phyloP scores from a whole-genome alignment of 2,888 invertebrate genomes.

The Iselma pallidipennis region DNA sequence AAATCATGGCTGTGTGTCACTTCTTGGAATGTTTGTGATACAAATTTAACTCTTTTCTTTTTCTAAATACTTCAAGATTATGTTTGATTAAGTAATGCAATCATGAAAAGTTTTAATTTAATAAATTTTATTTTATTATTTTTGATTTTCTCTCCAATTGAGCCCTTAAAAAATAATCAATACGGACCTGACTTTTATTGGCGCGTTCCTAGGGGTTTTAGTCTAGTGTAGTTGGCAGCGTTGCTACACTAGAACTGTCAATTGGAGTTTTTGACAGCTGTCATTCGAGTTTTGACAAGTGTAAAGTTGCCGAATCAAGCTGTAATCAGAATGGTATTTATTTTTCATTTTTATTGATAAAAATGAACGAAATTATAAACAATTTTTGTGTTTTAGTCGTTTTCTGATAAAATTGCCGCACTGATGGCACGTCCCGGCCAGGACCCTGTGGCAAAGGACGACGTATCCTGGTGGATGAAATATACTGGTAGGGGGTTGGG shows the following conservation, averaged over 20 bases:
- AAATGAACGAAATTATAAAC: background rate
- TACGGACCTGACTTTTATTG: background rate
- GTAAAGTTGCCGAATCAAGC: background rate
- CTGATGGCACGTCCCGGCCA: constrained; percentile 82
- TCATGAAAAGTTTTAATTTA: constrained; percentile 17
- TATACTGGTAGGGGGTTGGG: constrained; percentile 83
- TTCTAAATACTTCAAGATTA: constrained; percentile 13
- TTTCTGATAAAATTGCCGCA: constrained; percentile 77
- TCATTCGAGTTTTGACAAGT: constrained; percentile 1
- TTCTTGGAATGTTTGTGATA: constrained; percentile 24
- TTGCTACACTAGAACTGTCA: background rate
- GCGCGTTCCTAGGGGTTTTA: background rate
- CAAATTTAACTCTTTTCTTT: constrained; percentile 4
- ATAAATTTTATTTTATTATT: constrained; percentile 20
- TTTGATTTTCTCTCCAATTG: background rate
- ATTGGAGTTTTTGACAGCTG: constrained; percentile 1
- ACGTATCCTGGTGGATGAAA: constrained; percentile 88
- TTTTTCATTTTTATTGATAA: background rate
- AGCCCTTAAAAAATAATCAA: background rate
- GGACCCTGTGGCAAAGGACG: constrained; percentile 77
- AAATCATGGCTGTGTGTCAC: constrained; percentile 28
- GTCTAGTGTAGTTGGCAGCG: background rate
- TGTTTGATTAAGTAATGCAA: constrained; percentile 2
- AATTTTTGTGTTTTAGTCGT: constrained; percentile 67
- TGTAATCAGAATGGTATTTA: background rate